These are phyloP conservation scores for Sphaerodactylus townsendi DNA, from an alignment of 2,113 vertebrate genomes.

Conservation along the genomic window DNA sequence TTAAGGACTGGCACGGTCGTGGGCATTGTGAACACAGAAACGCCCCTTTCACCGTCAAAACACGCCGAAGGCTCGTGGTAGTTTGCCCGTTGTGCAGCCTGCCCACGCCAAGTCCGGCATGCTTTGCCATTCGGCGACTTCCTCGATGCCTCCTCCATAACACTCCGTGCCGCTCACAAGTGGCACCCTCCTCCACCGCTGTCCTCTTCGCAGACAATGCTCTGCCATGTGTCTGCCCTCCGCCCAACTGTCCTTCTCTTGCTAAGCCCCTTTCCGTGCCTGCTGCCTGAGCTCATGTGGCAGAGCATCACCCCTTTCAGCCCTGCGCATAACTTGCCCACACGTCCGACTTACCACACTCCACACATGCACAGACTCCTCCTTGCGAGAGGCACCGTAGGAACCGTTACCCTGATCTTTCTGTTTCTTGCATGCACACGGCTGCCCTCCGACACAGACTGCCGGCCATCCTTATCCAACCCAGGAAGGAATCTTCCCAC, in stretches of 20 bases:
- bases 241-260: not conserved
- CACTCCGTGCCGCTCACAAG: not conserved
- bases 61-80: not conserved
- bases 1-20: not conserved
- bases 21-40: not conserved
- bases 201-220: constrained; percentile 11
- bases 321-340: not conserved
- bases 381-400: not conserved
- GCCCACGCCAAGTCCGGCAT: too few relatives aligned
- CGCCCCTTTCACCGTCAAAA: not conserved
- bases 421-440: not conserved
- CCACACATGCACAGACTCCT: not conserved
- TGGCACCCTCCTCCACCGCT: not conserved
- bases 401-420: too few relatives aligned
- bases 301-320: not conserved
- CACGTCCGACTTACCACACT: not conserved
- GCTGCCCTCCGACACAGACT: not conserved
- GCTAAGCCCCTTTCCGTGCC: not conserved
- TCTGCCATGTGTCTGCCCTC: not conserved
- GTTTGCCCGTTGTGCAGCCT: too few relatives aligned
- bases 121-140: not conserved
- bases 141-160: not conserved
- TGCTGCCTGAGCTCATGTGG: not conserved
- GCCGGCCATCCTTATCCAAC: not conserved
- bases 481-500: not conserved